A percentile compares a stretch with the other conserved stretches of the same genome.
Evolutionary conservation across 2,888 invertebrate species (phyloP).

Genomic region (Thecocarcelia acutangulata): DNA sequence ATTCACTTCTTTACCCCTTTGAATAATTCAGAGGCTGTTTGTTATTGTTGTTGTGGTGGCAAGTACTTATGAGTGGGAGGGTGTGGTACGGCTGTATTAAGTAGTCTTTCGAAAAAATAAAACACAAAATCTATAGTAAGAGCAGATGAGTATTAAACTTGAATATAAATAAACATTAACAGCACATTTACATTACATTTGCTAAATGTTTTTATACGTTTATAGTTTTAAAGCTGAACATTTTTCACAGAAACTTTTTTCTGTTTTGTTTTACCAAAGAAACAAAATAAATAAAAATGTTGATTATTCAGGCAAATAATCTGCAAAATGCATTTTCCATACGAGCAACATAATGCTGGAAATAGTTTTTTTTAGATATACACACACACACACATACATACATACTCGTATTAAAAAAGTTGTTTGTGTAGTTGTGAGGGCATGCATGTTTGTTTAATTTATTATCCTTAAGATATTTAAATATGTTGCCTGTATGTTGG

Average conservation of each 20-base stretch:
- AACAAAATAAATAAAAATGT: constrained; percentile 27
- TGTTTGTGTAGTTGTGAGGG: not conserved
- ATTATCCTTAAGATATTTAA: constrained; percentile 58
- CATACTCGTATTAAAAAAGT: no score
- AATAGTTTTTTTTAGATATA: no score
- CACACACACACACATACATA: no score
- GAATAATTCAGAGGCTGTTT: constrained; percentile 30
- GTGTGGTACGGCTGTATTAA: constrained; percentile 36
- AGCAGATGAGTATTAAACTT: constrained; percentile 49
- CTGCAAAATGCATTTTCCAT: constrained; percentile 36
- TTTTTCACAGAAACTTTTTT: constrained; percentile 1
- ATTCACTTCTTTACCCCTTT: constrained; percentile 48
- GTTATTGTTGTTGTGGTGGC: not conserved
- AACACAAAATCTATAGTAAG: not conserved
- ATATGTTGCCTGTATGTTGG: constrained; percentile 46
- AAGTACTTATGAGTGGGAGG: constrained; percentile 37
- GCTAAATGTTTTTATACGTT: constrained; percentile 3
- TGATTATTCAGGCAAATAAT: constrained; percentile 50
- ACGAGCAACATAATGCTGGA: not conserved
- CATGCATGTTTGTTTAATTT: constrained; percentile 24
- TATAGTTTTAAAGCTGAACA: constrained; percentile 3
- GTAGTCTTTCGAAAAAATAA: not conserved
- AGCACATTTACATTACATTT: constrained; percentile 41
- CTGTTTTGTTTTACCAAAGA: constrained; percentile 1
- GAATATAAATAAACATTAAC: constrained; percentile 59